Evolutionary conservation across 2,888 invertebrate species (phyloP).

Genomic region (Nasonia oneida): DNA sequence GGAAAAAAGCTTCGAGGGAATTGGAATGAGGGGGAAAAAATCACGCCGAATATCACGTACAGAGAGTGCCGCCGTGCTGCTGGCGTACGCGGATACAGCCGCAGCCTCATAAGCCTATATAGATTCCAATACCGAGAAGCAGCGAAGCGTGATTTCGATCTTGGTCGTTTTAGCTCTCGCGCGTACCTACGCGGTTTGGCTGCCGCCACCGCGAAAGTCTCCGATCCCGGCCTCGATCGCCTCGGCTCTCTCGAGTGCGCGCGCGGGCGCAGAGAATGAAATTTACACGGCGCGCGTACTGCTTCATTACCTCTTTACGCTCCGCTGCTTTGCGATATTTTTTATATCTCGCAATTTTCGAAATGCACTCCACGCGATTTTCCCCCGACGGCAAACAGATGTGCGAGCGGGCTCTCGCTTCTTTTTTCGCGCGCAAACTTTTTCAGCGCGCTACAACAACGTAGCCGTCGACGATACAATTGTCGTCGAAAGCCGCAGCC

Average conservation of each 20-base stretch:
- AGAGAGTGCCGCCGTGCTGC: slow-evolving; percentile 53
- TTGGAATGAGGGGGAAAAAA: slow-evolving; percentile 11
- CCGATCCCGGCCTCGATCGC: slow-evolving; percentile 45
- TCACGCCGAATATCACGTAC: slow-evolving; percentile 46
- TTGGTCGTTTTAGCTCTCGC: slow-evolving; percentile 68
- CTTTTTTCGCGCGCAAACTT: neutral
- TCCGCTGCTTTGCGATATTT: neutral
- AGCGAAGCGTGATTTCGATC: slow-evolving; percentile 70
- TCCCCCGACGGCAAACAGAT: neutral
- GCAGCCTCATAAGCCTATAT: slow-evolving; percentile 63
- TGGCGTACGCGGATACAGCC: slow-evolving; percentile 10
- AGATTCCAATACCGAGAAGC: slow-evolving; percentile 71
- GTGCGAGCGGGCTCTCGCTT: neutral
- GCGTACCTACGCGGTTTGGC: slow-evolving; percentile 5
- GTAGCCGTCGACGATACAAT: too few species aligned
- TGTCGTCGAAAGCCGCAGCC: too few species aligned
- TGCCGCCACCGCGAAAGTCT: slow-evolving; percentile 63
- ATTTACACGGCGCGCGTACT: slow-evolving; percentile 15
- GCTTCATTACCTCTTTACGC: neutral
- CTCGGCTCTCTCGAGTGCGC: neutral
- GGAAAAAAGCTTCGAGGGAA: slow-evolving; percentile 14
- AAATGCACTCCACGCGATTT: neutral
- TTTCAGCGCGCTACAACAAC: too few species aligned
- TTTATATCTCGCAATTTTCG: neutral
- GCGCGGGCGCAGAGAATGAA: slow-evolving; percentile 23